These are phyloP conservation scores for Erpetoichthys calabaricus DNA, from an alignment of 2,797 vertebrate species.

Conservation along the genomic window DNA sequence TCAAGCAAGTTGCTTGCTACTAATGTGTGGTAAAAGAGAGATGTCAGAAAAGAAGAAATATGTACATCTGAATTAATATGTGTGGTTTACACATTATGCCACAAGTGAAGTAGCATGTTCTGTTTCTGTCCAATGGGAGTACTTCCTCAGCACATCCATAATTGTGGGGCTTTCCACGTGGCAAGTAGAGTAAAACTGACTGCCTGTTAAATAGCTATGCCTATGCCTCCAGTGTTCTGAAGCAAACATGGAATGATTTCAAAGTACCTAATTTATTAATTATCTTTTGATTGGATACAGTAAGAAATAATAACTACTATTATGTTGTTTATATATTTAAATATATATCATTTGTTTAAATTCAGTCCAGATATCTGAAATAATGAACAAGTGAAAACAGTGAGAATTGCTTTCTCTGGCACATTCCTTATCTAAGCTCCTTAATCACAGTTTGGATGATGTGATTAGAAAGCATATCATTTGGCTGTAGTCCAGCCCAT, in stretches of 20 bases:
- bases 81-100: slow-evolving; percentile 11
- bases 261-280: no score
- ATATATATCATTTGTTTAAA: no score
- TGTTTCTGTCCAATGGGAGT: slow-evolving; percentile 18
- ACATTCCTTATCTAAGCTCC: slow-evolving; percentile 24
- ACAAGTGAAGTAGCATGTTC: neutral
- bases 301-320: no score
- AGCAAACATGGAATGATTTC: no score
- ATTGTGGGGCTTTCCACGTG: slow-evolving; percentile 5
- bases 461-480: slow-evolving; percentile 28
- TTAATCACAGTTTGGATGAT: slow-evolving; percentile 28
- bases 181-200: slow-evolving; percentile 1
- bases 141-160: slow-evolving; percentile 12
- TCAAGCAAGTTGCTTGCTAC: no score
- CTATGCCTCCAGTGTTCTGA: no score
- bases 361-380: neutral
- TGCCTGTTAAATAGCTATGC: no score
- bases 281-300: no score
- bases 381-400: slow-evolving; percentile 16
- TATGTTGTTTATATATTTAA: no score
- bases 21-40: slow-evolving; percentile 16
- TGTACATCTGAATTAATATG: slow-evolving; percentile 34
- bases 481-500: slow-evolving; percentile 38
- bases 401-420: slow-evolving; percentile 24
- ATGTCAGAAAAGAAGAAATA: slow-evolving; percentile 23